These are phyloP conservation scores for Pristionchus japonicus DNA, from an alignment of 2,888 invertebrate genomes.

Conservation along the genomic window DNA sequence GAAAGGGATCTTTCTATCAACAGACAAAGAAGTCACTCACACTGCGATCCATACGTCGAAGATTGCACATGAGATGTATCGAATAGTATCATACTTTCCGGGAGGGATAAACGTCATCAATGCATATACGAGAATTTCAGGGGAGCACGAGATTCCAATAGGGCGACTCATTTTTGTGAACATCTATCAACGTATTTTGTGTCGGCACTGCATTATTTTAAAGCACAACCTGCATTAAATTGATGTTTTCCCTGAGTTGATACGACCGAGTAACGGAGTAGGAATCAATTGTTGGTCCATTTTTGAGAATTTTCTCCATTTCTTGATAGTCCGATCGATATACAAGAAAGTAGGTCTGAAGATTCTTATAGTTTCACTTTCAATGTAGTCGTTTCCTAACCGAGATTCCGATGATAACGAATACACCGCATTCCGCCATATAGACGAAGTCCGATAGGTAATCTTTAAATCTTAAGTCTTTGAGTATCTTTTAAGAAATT, in stretches of 20 bases:
- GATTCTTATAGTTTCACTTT: no score
- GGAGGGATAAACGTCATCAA: not conserved
- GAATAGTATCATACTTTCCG: not conserved
- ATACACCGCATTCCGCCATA: not conserved
- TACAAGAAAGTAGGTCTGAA: not conserved
- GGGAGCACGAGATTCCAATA: not conserved
- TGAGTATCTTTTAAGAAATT: not conserved
- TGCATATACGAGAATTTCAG: not conserved
- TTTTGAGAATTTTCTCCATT: not conserved
- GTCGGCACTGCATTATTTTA: not conserved
- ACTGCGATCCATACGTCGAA: not conserved
- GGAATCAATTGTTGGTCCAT: not conserved
- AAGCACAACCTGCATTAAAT: not conserved
- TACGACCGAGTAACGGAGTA: not conserved
- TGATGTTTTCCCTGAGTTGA: conserved; percentile 11
- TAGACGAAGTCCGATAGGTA: not conserved
- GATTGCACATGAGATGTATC: not conserved
- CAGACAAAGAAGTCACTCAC: not conserved
- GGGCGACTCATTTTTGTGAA: not conserved
- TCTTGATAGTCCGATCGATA: not conserved
- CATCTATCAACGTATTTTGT: not conserved
- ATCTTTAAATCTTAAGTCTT: not conserved
- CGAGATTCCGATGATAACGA: not conserved
- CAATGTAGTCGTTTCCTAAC: not conserved
- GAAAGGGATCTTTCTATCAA: not conserved